These are phyloP conservation scores for Tanypteryx hageni DNA, from an alignment of 2,888 invertebrate genomes.

Conservation along the genomic window DNA sequence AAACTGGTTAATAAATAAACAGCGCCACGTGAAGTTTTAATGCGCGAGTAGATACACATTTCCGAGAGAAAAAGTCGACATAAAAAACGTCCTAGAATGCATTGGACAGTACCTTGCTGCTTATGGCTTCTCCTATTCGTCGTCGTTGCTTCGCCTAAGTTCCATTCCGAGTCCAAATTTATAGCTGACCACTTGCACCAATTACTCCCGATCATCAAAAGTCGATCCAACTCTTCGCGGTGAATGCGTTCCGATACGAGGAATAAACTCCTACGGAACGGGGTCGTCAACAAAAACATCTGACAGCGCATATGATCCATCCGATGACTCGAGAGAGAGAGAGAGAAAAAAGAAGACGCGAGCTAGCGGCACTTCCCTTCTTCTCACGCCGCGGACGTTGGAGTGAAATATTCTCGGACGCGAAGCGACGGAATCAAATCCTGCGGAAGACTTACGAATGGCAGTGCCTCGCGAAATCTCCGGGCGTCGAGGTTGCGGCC, in stretches of 20 bases:
- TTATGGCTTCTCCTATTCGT: neutral
- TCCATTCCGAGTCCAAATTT: constrained; percentile 5
- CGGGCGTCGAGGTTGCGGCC: neutral
- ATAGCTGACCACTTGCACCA: constrained; percentile 12
- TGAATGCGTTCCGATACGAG: neutral
- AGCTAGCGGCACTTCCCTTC: neutral
- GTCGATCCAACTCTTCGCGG: constrained; percentile 31
- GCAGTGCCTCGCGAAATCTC: neutral
- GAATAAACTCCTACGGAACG: neutral
- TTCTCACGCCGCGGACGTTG: neutral
- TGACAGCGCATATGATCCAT: neutral
- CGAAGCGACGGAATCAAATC: constrained; percentile 9
- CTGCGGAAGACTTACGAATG: neutral
- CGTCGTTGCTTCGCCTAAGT: neutral
- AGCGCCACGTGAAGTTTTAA: neutral
- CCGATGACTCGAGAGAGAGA: neutral
- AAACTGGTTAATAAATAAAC: too few relatives aligned
- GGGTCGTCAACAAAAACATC: neutral
- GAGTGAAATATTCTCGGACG: constrained; percentile 11
- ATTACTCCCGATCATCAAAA: neutral
- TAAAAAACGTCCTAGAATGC: neutral
- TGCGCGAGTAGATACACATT: neutral
- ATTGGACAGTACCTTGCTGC: constrained; percentile 27
- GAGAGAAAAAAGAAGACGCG: neutral
- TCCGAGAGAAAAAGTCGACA: neutral